Percentiles rank a stretch among this genome's conserved stretches.
Conservation (phyloP, 2,888 invertebrate species). For the Lacanobia wlatinum region DNA sequence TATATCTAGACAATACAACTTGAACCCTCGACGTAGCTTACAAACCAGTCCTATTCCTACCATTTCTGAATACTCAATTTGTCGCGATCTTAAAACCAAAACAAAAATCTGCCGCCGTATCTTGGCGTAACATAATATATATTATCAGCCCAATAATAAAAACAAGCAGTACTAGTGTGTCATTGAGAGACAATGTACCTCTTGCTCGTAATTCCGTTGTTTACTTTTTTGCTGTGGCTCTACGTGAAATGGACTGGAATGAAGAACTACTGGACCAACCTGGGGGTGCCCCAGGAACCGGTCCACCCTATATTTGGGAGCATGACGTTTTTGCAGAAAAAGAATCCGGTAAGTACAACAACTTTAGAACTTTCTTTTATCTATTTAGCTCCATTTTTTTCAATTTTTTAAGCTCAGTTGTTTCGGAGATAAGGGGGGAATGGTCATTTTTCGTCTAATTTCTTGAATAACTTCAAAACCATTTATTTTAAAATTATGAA, state of each 20-base stretch:
- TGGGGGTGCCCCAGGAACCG: conserved; percentile 60
- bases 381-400: no score
- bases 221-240: conserved; percentile 35
- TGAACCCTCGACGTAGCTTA: background rate
- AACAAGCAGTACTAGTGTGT: background rate
- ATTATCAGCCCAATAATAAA: conserved; percentile 11
- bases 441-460: no score
- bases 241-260: conserved; percentile 58
- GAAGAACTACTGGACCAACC: conserved; percentile 64
- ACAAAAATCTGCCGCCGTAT: background rate
- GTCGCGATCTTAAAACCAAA: background rate
- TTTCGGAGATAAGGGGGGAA: no score
- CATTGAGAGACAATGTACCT: conserved; percentile 40
- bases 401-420: no score
- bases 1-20: no score
- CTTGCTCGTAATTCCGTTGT: conserved; percentile 19
- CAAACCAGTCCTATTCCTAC: background rate
- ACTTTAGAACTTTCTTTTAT: no score
- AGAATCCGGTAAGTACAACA: conserved; percentile 74
- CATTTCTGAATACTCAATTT: background rate
- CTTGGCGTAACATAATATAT: background rate
- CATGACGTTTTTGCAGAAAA: conserved; percentile 70
- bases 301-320: conserved; percentile 72
- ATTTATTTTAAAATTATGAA: no score
- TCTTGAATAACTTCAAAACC: no score